Evolutionary conservation across 2,113 vertebrate species (phyloP).

Genomic region (Aldabrachelys gigantea): DNA sequence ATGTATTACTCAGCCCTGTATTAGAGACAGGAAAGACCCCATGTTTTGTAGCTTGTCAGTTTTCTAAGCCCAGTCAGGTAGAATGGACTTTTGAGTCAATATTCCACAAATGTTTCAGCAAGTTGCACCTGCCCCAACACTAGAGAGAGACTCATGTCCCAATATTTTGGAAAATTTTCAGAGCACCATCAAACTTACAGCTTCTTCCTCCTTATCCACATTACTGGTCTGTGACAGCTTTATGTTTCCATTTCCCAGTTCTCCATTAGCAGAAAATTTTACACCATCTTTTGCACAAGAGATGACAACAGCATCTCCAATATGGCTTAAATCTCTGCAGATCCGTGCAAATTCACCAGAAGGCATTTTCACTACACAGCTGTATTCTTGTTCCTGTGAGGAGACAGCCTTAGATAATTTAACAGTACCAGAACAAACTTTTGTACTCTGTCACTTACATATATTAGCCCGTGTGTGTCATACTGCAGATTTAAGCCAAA

Average conservation of each 20-base stretch:
- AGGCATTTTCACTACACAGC: conserved; percentile 98
- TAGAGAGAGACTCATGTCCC: neutral
- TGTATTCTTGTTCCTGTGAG: conserved; percentile 95
- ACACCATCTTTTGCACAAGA: conserved; percentile 97
- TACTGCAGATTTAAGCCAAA: neutral
- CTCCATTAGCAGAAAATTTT: conserved; percentile 95
- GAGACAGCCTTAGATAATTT: neutral
- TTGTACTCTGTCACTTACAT: neutral
- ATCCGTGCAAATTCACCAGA: conserved; percentile 97
- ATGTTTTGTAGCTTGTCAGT: neutral
- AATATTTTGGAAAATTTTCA: neutral
- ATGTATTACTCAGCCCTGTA: neutral
- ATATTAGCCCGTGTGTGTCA: neutral
- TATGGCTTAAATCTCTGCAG: conserved; percentile 96
- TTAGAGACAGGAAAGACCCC: neutral
- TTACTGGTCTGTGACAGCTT: conserved; percentile 97
- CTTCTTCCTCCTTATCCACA: conserved; percentile 96
- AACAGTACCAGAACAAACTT: neutral
- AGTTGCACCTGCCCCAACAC: neutral
- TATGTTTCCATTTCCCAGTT: conserved; percentile 95
- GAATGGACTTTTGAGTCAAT: neutral
- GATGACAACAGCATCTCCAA: conserved; percentile 96
- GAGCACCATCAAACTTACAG: conserved; percentile 80
- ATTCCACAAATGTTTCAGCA: neutral
- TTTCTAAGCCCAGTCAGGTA: neutral